Evolutionary conservation across 2,797 vertebrate species (phyloP).

Genomic region (Capromys pilorides): DNA sequence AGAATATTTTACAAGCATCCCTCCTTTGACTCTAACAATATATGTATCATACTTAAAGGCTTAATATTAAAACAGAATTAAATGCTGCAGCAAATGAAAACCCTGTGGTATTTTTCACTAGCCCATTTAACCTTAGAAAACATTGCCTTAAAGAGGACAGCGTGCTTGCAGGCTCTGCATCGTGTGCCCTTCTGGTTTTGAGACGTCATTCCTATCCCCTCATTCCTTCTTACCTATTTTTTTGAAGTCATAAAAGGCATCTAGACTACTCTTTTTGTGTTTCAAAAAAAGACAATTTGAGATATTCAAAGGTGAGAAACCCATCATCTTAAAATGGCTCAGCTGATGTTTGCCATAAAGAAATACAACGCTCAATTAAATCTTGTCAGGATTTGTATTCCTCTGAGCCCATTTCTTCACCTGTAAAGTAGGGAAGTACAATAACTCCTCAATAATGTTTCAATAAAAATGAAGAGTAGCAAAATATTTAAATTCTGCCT

Average conservation of each 20-base stretch:
- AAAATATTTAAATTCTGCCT: background rate
- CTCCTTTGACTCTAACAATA: background rate
- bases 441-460: slow-evolving; percentile 24
- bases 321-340: background rate
- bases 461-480: background rate
- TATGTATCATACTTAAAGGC: background rate
- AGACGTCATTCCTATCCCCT: background rate
- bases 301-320: slow-evolving; percentile 29
- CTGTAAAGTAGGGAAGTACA: background rate
- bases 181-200: background rate
- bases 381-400: background rate
- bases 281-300: background rate
- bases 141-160: background rate
- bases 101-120: background rate
- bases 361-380: background rate
- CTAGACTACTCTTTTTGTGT: background rate
- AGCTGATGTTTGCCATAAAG: background rate
- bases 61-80: background rate
- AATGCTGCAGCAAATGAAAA: background rate
- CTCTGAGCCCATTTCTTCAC: slow-evolving; percentile 19
- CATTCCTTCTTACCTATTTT: background rate
- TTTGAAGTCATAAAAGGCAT: background rate
- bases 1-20: background rate
- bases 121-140: background rate
- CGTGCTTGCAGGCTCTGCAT: background rate